A percentile compares a stretch with the other conserved stretches of the same genome.
Conservation (phyloP, 2,888 invertebrate species). For the Drosophila mimica region DNA sequence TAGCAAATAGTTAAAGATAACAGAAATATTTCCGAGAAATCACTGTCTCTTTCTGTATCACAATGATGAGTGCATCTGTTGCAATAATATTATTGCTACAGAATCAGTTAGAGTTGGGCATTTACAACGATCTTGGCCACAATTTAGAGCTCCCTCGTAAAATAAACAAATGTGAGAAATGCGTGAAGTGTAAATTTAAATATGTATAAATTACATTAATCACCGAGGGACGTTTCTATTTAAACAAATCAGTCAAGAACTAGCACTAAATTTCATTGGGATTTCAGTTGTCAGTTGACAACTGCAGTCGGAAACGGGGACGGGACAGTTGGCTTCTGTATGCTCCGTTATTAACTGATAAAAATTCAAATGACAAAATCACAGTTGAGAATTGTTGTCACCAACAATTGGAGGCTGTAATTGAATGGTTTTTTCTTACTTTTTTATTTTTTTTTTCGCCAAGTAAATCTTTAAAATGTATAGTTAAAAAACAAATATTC, state of each 20-base stretch:
- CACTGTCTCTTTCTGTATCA: constrained; percentile 28
- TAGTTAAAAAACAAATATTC: not conserved
- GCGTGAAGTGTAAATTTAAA: constrained; percentile 72
- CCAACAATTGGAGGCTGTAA: constrained; percentile 6
- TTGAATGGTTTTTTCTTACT: not conserved
- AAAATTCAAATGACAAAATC: no score
- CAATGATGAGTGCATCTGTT: not conserved
- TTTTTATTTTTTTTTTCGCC: not conserved
- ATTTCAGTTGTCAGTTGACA: constrained; percentile 36
- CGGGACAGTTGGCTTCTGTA: not conserved
- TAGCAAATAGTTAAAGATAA: constrained; percentile 9
- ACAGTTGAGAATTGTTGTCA: not conserved
- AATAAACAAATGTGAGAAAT: constrained; percentile 54
- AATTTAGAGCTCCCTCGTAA: constrained; percentile 9
- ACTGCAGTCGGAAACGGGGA: not conserved
- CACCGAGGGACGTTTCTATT: not conserved
- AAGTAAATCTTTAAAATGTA: not conserved
- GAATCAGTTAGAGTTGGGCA: not conserved
- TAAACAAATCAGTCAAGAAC: constrained; percentile 10
- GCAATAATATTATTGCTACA: constrained; percentile 4
- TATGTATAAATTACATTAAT: constrained; percentile 53
- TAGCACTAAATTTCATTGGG: constrained; percentile 64
- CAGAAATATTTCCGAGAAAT: constrained; percentile 28
- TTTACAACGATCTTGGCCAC: constrained; percentile 2
- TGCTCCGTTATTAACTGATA: not conserved